These are phyloP conservation scores for Eristalis pertinax DNA, from an alignment of 2,888 invertebrate genomes.

Conservation along the genomic window DNA sequence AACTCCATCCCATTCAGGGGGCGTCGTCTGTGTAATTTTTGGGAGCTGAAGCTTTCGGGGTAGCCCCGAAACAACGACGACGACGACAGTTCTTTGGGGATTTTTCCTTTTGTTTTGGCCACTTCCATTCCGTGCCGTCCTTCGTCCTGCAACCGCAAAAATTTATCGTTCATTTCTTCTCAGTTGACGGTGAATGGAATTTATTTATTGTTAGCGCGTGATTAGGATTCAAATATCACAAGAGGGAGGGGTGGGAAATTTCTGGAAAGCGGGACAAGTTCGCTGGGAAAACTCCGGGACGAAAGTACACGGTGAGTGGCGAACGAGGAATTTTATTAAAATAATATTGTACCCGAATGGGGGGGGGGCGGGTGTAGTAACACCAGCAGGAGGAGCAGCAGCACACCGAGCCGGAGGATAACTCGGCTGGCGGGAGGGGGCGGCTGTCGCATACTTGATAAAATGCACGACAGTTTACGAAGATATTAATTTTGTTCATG, in stretches of 20 bases:
- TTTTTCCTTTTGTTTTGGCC: slow-evolving; percentile 21
- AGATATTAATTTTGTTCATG: slow-evolving; percentile 51
- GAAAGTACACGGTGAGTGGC: background rate
- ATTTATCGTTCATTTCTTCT: slow-evolving; percentile 64
- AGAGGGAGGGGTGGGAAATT: slow-evolving; percentile 12
- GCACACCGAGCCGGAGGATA: background rate
- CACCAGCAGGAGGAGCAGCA: background rate
- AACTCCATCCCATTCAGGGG: background rate
- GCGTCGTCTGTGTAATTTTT: slow-evolving; percentile 49
- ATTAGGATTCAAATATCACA: slow-evolving; percentile 64
- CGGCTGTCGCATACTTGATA: slow-evolving; percentile 45
- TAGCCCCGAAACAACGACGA: too few relatives aligned
- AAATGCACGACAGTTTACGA: slow-evolving; percentile 53
- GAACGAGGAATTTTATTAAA: slow-evolving; percentile 58
- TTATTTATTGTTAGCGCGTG: slow-evolving; percentile 72
- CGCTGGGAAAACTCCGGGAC: background rate
- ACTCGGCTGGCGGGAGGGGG: background rate
- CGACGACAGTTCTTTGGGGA: slow-evolving; percentile 33
- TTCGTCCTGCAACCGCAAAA: slow-evolving; percentile 27
- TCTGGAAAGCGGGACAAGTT: slow-evolving; percentile 15
- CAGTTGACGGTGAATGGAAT: slow-evolving; percentile 65
- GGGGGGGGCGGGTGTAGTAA: background rate
- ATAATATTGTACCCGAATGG: slow-evolving; percentile 32
- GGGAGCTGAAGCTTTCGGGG: too few relatives aligned
- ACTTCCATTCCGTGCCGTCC: slow-evolving; percentile 19